Evolutionary conservation across 2,888 invertebrate genomes (phyloP).

Genomic region (Lamellibrachia satsuma): DNA sequence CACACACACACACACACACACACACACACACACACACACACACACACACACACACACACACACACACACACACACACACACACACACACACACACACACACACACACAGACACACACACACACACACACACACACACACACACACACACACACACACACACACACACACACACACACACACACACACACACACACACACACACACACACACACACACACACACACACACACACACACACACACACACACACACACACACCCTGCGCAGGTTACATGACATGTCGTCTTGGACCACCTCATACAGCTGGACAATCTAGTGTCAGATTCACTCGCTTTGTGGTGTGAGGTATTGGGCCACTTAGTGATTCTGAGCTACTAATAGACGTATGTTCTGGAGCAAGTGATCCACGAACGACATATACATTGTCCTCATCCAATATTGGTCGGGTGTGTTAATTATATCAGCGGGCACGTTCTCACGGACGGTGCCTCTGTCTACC

Average conservation of each 20-base stretch:
- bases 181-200: neutral
- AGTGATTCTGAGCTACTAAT: too few relatives aligned
- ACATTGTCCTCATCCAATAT: too few relatives aligned
- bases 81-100: neutral
- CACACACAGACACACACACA: neutral
- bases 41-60: constrained; percentile 24
- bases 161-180: neutral
- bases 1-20: neutral
- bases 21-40: constrained; percentile 13
- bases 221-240: constrained; percentile 21
- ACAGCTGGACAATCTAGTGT: too few relatives aligned
- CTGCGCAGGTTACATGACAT: too few relatives aligned
- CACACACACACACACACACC: neutral
- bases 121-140: neutral
- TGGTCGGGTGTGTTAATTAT: too few relatives aligned
- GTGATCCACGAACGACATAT: too few relatives aligned
- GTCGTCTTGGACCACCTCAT: too few relatives aligned
- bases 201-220: constrained; percentile 20
- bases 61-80: constrained; percentile 24
- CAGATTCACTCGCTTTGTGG: too few relatives aligned
- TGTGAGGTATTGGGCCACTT: neutral
- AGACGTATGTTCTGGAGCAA: too few relatives aligned
- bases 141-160: neutral
- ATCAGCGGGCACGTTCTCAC: too few relatives aligned
- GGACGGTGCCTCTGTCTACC: too few relatives aligned